phyloP scores from a whole-genome alignment of 2,797 vertebrate genomes.

The Anomalospiza imberbis region DNA sequence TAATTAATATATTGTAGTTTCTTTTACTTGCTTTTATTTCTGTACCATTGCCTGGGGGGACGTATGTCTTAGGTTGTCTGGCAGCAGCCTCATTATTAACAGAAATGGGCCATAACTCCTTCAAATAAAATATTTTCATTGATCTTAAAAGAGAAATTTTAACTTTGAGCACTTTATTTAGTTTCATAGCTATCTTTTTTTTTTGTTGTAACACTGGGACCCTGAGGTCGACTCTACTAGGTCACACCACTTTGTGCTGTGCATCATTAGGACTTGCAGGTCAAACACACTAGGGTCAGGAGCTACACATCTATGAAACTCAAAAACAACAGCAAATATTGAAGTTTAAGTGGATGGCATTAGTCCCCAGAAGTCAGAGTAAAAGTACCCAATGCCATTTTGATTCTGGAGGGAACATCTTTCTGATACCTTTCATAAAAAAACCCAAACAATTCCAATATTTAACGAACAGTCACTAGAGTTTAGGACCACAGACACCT shows the following conservation, averaged over 20 bases:
- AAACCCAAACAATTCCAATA: neutral
- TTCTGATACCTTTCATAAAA: neutral
- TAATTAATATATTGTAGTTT: conserved; percentile 9
- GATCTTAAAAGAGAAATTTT: conserved; percentile 40
- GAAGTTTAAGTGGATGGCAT: neutral
- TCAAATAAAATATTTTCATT: conserved; percentile 17
- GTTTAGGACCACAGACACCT: neutral
- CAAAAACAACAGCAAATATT: neutral
- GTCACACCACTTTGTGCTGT: neutral
- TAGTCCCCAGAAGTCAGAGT: neutral
- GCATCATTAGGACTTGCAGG: neutral
- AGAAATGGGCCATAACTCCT: conserved; percentile 10
- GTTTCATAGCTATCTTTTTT: neutral
- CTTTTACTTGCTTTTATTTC: conserved; percentile 6
- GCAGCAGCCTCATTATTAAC: conserved; percentile 34
- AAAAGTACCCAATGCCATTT: neutral
- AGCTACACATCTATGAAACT: neutral
- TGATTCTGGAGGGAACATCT: neutral
- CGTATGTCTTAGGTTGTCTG: neutral
- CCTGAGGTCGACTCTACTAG: neutral
- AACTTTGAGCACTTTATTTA: conserved; percentile 23
- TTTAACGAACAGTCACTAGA: neutral
- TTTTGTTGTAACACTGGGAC: neutral
- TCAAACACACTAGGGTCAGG: neutral
- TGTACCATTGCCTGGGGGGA: conserved; percentile 8